Base-by-base conservation (phyloP, 2,797 vertebrate genomes). In the Phyllotis vaccarum region DNA sequence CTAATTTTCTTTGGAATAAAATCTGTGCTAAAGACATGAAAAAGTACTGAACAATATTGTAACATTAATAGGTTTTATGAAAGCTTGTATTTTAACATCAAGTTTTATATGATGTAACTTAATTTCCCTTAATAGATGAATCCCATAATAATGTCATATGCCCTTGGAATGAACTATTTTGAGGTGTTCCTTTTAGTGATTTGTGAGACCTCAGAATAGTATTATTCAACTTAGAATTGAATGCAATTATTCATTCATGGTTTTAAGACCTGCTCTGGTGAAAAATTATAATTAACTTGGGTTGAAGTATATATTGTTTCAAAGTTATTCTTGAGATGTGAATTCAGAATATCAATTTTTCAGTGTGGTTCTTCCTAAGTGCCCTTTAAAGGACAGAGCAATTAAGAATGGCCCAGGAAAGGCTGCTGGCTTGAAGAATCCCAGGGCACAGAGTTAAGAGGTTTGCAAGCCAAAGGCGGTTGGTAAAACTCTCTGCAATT, bases 1-100 rank as follows among this genome's bases (percentile, higher is more conserved):
- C 13, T 72, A 56, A 31, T 82, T 96, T 86, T 81, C 64, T 86
- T 60, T 66, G 66, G 85, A 96, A 89, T 89, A 49, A 74, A 86
- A 90, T 86, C 66, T n/a, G 22, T 68, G 54, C 43, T 22, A 87
- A 86, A 70, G 80, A 49, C 12, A 81, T 43, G n/a, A 75, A 90
- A 80, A 56, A 24, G 24, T 79, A 4, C 64, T 86, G 31, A 91
- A 19, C 74, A 34, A 34, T 37, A 62, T 94, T 54, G 2, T 66
- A 68, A 31, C 66, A 85, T 68, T 31, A 81, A 58, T 49, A 24
- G 52, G 2, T 13, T 80, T 89, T 85, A 76, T 66, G 5, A 91
- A 83, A 81, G 31, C 37, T 90, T 40, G 24, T 82, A 75, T 75
- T 75, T 88, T 75, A 88, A 56, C 27, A 75, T 92, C 76, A 82